These are phyloP conservation scores for Regulus satrapa DNA, from an alignment of 2,113 vertebrate species.

Conservation along the genomic window DNA sequence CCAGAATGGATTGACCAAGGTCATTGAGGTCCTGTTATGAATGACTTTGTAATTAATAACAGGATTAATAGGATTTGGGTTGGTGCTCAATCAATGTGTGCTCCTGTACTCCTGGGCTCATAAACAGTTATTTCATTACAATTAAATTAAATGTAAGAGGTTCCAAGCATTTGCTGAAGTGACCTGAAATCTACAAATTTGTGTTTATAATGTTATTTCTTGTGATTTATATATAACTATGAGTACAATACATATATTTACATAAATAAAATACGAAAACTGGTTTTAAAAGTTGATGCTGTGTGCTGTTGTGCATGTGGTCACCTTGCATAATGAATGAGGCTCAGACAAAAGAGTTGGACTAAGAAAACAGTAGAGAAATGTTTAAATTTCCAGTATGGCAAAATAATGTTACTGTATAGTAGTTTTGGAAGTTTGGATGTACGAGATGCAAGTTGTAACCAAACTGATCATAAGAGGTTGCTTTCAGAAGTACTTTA, in stretches of 20 bases:
- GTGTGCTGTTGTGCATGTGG: not conserved
- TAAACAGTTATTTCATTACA: not conserved
- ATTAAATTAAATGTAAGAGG: not conserved
- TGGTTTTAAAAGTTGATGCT: not conserved
- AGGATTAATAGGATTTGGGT: not conserved
- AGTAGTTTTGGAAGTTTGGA: not conserved
- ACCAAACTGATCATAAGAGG: rapidly evolving
- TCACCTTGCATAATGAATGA: not conserved
- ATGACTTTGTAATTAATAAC: not conserved
- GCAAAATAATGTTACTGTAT: not conserved
- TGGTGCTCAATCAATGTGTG: not conserved
- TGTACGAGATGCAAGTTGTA: not conserved
- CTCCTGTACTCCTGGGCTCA: not conserved
- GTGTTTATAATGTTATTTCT: not conserved
- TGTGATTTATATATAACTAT: not conserved
- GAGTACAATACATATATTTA: not conserved
- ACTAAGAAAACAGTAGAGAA: not conserved
- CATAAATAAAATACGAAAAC: not conserved
- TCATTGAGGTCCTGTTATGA: not conserved
- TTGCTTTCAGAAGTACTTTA: not conserved
- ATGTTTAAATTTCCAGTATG: not conserved
- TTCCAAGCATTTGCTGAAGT: not conserved
- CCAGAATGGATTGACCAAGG: not conserved
- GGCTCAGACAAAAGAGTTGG: not conserved
- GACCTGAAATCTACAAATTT: not conserved